These are phyloP conservation scores for Luperina nickerlii DNA, from an alignment of 2,888 invertebrate genomes.

Conservation along the genomic window DNA sequence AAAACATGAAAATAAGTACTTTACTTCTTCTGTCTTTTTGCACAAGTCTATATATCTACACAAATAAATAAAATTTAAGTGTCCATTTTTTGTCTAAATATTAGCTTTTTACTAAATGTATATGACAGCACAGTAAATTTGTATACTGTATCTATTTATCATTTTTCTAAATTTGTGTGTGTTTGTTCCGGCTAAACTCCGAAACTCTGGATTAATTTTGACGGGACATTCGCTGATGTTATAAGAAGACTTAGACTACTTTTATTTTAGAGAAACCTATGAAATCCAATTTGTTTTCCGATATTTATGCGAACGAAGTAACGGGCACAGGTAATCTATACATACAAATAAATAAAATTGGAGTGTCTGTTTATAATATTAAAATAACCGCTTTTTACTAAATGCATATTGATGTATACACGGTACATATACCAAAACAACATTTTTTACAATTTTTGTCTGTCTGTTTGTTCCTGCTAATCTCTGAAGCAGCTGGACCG, in stretches of 20 bases:
- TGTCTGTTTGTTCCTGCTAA: too few species aligned
- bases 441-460: too few species aligned
- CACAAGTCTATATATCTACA: neutral
- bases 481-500: too few species aligned
- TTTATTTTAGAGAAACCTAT: too few species aligned
- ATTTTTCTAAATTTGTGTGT: neutral
- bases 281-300: neutral
- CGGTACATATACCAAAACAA: too few species aligned
- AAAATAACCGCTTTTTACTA: neutral
- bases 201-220: neutral
- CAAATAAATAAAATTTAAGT: neutral
- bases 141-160: neutral
- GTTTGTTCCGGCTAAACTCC: neutral
- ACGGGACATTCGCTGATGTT: neutral
- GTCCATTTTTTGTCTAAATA: neutral
- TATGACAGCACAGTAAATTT: too few species aligned
- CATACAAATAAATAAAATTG: too few species aligned
- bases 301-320: too few species aligned
- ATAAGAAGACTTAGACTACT: too few species aligned
- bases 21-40: conserved; percentile 2
- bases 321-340: too few species aligned
- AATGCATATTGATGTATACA: neutral
- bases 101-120: neutral
- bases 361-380: too few species aligned
- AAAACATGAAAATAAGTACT: conserved; percentile 37